These are phyloP conservation scores for Synergus laeviventris DNA, from an alignment of 2,888 invertebrate genomes.

Conservation along the genomic window DNA sequence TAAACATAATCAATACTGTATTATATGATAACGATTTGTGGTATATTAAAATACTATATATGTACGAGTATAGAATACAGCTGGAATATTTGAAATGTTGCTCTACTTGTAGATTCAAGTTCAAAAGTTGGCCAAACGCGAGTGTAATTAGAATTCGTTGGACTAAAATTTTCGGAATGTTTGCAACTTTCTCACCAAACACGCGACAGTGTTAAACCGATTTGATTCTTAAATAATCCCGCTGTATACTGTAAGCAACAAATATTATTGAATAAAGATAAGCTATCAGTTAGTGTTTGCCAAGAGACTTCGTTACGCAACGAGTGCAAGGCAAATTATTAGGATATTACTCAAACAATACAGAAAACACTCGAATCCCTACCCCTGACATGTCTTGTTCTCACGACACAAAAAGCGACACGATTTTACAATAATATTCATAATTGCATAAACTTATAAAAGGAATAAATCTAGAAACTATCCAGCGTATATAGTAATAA, in stretches of 20 bases:
- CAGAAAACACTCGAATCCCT: constrained; percentile 54
- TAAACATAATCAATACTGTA: constrained; percentile 74
- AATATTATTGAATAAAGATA: constrained; percentile 62
- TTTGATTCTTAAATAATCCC: constrained; percentile 40
- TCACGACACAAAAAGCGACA: constrained; percentile 54
- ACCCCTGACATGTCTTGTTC: constrained; percentile 56
- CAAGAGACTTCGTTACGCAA: constrained; percentile 56
- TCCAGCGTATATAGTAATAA: constrained; percentile 71
- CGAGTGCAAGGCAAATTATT: constrained; percentile 50
- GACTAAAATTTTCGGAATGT: constrained; percentile 28
- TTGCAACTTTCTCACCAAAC: constrained; percentile 35
- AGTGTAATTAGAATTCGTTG: constrained; percentile 12
- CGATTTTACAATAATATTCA: constrained; percentile 66
- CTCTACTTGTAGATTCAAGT: constrained; percentile 17
- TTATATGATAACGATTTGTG: constrained; percentile 73
- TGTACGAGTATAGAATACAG: constrained; percentile 51
- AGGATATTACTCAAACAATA: constrained; percentile 55
- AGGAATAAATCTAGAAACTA: constrained; percentile 68
- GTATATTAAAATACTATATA: constrained; percentile 66
- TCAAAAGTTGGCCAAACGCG: constrained; percentile 27
- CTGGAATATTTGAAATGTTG: constrained; percentile 40
- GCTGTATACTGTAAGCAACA: constrained; percentile 49
- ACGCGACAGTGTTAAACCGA: constrained; percentile 22
- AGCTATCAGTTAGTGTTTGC: constrained; percentile 54
- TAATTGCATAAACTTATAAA: constrained; percentile 66